phyloP scores from a whole-genome alignment of 2,888 invertebrate species.

The Hyalella azteca region DNA sequence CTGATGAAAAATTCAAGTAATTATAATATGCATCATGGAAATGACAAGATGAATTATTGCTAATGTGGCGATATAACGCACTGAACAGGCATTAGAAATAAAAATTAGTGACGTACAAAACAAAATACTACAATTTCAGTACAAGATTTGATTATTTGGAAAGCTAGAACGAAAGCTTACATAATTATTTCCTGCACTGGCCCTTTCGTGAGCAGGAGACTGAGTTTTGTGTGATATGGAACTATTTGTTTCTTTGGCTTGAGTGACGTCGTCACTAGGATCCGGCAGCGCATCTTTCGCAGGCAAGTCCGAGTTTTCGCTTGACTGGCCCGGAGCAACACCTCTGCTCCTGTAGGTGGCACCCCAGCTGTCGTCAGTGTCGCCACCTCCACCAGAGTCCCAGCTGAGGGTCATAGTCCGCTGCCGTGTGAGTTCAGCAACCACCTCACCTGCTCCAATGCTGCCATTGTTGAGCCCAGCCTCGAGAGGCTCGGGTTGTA shows the following conservation, averaged over 20 bases:
- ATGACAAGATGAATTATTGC: background rate
- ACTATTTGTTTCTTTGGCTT: background rate
- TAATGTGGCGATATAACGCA: background rate
- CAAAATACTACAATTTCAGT: background rate
- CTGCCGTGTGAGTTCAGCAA: background rate
- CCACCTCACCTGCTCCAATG: background rate
- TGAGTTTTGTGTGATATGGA: too few relatives aligned
- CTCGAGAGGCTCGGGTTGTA: background rate
- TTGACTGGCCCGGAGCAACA: background rate
- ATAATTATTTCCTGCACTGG: too few relatives aligned
- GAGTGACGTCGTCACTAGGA: background rate
- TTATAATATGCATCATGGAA: background rate
- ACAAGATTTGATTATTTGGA: too few relatives aligned
- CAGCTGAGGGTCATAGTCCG: conserved; percentile 12
- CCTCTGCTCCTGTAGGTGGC: background rate
- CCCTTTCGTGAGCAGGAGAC: too few relatives aligned
- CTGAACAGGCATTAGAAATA: background rate
- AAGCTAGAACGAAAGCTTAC: too few relatives aligned
- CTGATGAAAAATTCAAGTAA: background rate
- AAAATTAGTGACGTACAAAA: background rate
- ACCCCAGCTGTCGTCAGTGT: conserved; percentile 20
- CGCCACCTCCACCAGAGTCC: conserved; percentile 4
- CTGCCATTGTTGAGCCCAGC: background rate
- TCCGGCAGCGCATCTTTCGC: background rate
- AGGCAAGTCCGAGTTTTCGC: background rate